Base-by-base conservation (phyloP, 1,140 invertebrate species). In the Halyomorpha halys region DNA sequence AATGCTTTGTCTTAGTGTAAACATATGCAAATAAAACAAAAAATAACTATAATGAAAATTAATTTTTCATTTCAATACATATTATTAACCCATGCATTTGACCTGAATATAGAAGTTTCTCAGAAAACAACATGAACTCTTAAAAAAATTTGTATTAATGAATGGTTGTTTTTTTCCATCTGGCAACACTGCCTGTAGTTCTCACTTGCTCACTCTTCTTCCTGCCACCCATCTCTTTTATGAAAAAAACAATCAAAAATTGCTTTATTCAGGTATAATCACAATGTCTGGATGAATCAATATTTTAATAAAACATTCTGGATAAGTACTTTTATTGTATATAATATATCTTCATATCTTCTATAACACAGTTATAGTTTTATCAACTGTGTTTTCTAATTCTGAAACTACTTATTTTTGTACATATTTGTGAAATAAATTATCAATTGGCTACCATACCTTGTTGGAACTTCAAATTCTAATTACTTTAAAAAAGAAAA, bases 261-360 rank as follows among this genome's bases (percentile, higher is more conserved):
- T 19, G 47, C n/a, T 49, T 18, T 8, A 49, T 18, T 5, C 47
- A 49, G 21, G n/a, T 49, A 19, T 49, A 5, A 49, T 39, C 1
- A 13, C 13, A 39, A 39, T 39, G 11, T 19, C n/a, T 49, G 23
- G 23, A 9, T 56, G 53, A 13, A 56, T 23, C 53, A 23, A 25
- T 56, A 21, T 16, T 56, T 56, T 56, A 21, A 56, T 56, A 23
- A 53, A 25, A 56, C 15, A 23, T 25, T 13, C 53, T 56, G 53
- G 23, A 23, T 19, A 25, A 56, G 23, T 23, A 25, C 18, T 56
- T 23, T 56, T 11, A 56, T 56, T 56, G 53, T 56, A 56, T 23
- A 56, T 56, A 56, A 56, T 56, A 56, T 56, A 56, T 23, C 53
- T 25, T 56, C 18, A 56, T 56, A 56, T 23, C 53, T 56, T 56